These are phyloP conservation scores for Salarias fasciatus DNA, from an alignment of 2,797 vertebrate genomes.

Conservation along the genomic window DNA sequence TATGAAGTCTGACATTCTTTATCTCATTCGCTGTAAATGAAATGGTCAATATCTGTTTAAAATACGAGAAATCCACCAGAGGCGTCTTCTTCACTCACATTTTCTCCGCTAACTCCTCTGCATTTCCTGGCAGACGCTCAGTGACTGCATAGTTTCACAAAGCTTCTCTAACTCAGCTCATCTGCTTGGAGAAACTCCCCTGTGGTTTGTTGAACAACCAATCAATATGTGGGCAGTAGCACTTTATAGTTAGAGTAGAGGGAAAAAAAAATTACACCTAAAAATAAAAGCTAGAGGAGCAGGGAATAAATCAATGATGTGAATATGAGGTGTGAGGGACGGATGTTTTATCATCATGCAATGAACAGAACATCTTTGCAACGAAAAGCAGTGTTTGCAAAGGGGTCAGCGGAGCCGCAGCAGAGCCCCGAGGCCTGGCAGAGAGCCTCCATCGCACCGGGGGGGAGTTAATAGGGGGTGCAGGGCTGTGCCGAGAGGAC, in stretches of 20 bases:
- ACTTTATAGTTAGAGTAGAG: slow-evolving; percentile 43
- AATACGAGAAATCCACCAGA: too few relatives aligned
- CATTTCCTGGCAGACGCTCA: neutral
- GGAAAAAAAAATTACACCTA: slow-evolving; percentile 57
- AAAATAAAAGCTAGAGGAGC: slow-evolving; percentile 63
- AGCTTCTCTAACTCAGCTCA: slow-evolving; percentile 30
- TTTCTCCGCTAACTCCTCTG: neutral
- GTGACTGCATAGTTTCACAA: slow-evolving; percentile 16
- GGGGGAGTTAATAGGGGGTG: slow-evolving; percentile 1
- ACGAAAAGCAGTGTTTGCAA: slow-evolving; percentile 40
- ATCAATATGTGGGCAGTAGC: slow-evolving; percentile 68
- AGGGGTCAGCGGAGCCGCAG: slow-evolving; percentile 52
- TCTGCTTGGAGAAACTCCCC: slow-evolving; percentile 40
- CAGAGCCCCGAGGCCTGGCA: slow-evolving; percentile 59
- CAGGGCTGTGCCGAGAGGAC: neutral
- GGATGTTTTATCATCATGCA: slow-evolving; percentile 43
- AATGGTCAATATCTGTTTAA: too few relatives aligned
- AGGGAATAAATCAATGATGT: slow-evolving; percentile 62
- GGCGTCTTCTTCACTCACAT: too few relatives aligned
- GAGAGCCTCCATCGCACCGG: slow-evolving; percentile 38
- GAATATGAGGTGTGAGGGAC: slow-evolving; percentile 41
- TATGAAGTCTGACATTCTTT: too few relatives aligned
- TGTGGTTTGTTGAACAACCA: slow-evolving; percentile 37
- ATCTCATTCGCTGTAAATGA: too few relatives aligned
- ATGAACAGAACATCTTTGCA: slow-evolving; percentile 43